Evolutionary conservation across 2,113 vertebrate species (phyloP).

Genomic region (Zosterops borbonicus): DNA sequence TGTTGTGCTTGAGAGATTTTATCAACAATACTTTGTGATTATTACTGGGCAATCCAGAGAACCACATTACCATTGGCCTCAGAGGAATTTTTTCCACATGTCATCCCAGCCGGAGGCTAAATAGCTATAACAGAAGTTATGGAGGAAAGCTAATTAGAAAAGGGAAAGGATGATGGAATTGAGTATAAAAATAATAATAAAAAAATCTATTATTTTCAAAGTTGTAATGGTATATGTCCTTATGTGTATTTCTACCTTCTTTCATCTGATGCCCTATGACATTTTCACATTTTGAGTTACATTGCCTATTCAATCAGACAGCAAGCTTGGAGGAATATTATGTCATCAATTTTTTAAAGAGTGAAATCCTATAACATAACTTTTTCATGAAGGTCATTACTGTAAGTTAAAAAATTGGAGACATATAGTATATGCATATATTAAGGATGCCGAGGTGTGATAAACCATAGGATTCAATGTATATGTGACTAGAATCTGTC

Average conservation of each 20-base stretch:
- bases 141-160: conserved; percentile 67
- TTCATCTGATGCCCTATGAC: not conserved
- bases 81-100: conserved; percentile 35
- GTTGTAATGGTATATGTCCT: not conserved
- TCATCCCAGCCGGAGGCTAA: conserved; percentile 37
- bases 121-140: conserved; percentile 31
- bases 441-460: not conserved
- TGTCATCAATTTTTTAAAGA: not conserved
- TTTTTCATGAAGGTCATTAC: not conserved
- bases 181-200: conserved; percentile 2
- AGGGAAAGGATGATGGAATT: conserved; percentile 23
- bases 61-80: conserved; percentile 30
- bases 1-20: conserved; percentile 45
- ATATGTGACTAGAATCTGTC: not conserved
- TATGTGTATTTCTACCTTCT: not conserved
- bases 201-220: conserved; percentile 33
- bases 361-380: not conserved
- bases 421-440: not conserved
- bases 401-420: not conserved
- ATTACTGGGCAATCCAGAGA: conserved; percentile 19
- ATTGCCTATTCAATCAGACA: conserved; percentile 26
- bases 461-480: not conserved
- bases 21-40: conserved; percentile 31
- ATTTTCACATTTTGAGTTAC: not conserved
- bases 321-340: not conserved